A percentile compares a stretch with the other conserved stretches of the same genome.
Evolutionary conservation across 2,888 invertebrate genomes (phyloP).

Genomic region (Oxycera nigricornis): DNA sequence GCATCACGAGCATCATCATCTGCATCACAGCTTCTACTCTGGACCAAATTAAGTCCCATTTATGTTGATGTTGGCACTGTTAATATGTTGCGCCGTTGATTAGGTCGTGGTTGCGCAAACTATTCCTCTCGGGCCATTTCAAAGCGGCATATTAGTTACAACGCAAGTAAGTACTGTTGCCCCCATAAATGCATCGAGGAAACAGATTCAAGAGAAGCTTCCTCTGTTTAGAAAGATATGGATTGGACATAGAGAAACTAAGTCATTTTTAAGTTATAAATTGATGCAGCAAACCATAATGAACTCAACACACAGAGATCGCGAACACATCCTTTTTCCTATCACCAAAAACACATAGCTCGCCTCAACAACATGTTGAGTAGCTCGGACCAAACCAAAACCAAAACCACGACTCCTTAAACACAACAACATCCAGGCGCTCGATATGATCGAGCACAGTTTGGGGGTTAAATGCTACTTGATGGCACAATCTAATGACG

Average conservation of each 20-base stretch:
- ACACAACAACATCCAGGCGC: constrained; percentile 11
- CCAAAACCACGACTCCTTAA: neutral
- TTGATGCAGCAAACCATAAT: too few species aligned
- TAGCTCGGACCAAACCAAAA: neutral
- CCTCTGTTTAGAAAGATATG: too few species aligned
- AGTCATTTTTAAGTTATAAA: too few species aligned
- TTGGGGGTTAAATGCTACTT: constrained; percentile 26
- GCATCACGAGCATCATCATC: constrained; percentile 35
- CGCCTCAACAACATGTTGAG: neutral
- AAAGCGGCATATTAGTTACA: too few species aligned
- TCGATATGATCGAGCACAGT: constrained; percentile 3
- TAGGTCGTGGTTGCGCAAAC: constrained; percentile 16
- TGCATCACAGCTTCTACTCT: constrained; percentile 32
- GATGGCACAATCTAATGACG: constrained; percentile 46
- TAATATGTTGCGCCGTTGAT: constrained; percentile 32
- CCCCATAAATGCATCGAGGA: too few species aligned
- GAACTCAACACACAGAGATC: too few species aligned
- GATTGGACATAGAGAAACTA: too few species aligned
- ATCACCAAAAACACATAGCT: too few species aligned
- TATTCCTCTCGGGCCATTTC: neutral
- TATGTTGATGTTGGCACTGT: constrained; percentile 44
- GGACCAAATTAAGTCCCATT: constrained; percentile 47
- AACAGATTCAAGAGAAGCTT: too few species aligned
- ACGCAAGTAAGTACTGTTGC: too few species aligned
- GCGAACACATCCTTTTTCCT: too few species aligned